These are phyloP conservation scores for Meliscaeva auricollis DNA, from an alignment of 2,888 invertebrate species.

Conservation along the genomic window DNA sequence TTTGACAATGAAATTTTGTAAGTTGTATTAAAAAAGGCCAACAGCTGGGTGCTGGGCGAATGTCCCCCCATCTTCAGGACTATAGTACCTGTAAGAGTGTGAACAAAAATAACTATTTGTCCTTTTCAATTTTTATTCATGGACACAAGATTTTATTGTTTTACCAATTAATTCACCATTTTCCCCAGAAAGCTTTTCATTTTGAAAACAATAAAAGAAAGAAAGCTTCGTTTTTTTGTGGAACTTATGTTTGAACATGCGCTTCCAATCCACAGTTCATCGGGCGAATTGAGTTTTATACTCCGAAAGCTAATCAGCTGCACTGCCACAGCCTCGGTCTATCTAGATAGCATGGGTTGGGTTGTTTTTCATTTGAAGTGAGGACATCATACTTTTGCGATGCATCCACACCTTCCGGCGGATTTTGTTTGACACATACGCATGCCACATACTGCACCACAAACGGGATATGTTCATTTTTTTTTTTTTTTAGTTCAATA, in stretches of 20 bases:
- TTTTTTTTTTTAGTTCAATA: constrained; percentile 53
- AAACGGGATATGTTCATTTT: constrained; percentile 54
- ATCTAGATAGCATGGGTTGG: background rate
- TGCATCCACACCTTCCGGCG: constrained; percentile 47
- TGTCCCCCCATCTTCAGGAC: too few relatives aligned
- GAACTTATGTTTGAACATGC: constrained; percentile 26
- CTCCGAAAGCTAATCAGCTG: constrained; percentile 47
- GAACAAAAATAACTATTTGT: too few relatives aligned
- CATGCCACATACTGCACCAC: constrained; percentile 33
- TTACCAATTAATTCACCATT: background rate
- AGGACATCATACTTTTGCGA: constrained; percentile 38
- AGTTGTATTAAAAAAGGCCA: too few relatives aligned
- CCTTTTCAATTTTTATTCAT: too few relatives aligned
- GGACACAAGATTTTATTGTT: too few relatives aligned
- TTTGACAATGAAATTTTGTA: too few relatives aligned
- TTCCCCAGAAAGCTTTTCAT: background rate
- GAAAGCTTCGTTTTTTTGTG: constrained; percentile 22
- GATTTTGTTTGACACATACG: constrained; percentile 48
- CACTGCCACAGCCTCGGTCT: background rate
- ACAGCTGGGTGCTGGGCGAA: too few relatives aligned
- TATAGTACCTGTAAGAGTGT: too few relatives aligned
- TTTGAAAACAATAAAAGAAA: background rate
- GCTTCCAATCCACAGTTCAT: constrained; percentile 42
- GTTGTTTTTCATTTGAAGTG: constrained; percentile 13
- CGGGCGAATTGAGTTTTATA: constrained; percentile 58